Percentiles rank a stretch among this genome's conserved stretches.
Conservation (phyloP, 2,888 invertebrate species). For the Epirrhoe tristata region DNA sequence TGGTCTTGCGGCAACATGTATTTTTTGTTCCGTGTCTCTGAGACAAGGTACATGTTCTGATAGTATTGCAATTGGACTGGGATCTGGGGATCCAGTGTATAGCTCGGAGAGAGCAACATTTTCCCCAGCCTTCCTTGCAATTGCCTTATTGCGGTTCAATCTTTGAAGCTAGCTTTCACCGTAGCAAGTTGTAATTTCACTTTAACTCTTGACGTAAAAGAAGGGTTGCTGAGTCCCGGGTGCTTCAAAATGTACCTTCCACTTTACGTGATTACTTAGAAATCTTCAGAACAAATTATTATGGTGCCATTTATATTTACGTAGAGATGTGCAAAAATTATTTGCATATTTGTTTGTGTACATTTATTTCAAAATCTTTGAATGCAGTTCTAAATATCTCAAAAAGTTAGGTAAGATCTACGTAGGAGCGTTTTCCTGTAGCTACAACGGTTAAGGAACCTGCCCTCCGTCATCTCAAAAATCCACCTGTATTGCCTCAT, state of each 20-base stretch:
- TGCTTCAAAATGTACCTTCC: not conserved
- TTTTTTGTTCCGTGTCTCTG: constrained; percentile 44
- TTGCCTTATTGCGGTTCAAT: constrained; percentile 13
- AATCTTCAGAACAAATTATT: not conserved
- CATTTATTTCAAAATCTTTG: no score
- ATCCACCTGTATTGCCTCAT: no score
- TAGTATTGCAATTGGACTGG: constrained; percentile 58
- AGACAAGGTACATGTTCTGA: constrained; percentile 31
- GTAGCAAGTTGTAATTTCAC: not conserved
- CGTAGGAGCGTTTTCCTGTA: no score
- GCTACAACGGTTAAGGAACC: no score
- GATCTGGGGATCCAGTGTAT: constrained; percentile 54
- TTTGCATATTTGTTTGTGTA: no score
- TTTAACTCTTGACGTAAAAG: not conserved
- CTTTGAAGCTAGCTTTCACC: constrained; percentile 8
- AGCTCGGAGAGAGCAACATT: constrained; percentile 28
- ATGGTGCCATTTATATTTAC: no score
- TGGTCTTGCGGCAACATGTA: constrained; percentile 48
- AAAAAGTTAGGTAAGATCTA: no score
- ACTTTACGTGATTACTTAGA: not conserved
- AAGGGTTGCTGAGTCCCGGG: not conserved
- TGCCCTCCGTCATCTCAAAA: no score
- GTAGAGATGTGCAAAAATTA: no score
- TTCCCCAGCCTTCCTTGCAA: constrained; percentile 26
- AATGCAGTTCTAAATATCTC: no score